phyloP scores from a whole-genome alignment of 2,113 vertebrate species.

The Calidris pugnax region DNA sequence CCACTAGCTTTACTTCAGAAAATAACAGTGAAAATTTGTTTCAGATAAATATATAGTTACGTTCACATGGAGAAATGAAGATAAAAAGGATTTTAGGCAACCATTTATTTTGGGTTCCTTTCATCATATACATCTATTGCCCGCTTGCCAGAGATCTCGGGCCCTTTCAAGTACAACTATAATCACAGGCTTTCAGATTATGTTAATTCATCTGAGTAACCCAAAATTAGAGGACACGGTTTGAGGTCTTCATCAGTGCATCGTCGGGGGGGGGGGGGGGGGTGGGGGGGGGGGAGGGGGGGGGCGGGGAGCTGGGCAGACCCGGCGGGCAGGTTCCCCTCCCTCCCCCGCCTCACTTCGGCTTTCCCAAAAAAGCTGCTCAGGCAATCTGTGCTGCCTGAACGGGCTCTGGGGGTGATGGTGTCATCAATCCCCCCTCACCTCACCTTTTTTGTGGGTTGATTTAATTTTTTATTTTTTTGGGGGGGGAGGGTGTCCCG shows the following conservation, averaged over 20 bases:
- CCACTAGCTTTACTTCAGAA: not conserved
- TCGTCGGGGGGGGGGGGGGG: not conserved
- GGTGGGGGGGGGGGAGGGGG: not conserved
- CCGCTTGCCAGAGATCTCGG: not conserved
- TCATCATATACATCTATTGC: not conserved
- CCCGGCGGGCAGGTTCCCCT: not conserved
- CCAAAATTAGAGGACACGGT: not conserved
- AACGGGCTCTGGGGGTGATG: not conserved
- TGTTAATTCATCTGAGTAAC: not conserved
- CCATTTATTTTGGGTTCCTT: not conserved
- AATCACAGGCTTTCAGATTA: not conserved
- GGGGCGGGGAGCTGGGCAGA: not conserved
- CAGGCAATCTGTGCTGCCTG: not conserved
- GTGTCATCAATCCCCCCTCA: not conserved
- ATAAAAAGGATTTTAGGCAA: not conserved
- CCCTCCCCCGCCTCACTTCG: not conserved
- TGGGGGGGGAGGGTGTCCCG: too few relatives aligned
- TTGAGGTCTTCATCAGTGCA: not conserved
- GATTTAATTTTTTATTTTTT: too few relatives aligned
- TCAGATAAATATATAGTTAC: not conserved
- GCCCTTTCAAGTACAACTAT: not conserved
- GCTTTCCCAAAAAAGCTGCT: not conserved
- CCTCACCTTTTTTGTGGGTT: too few relatives aligned
- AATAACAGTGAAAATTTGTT: not conserved
- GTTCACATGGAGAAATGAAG: not conserved